Evolutionary conservation across 2,113 vertebrate genomes (phyloP).

Genomic region (Pantherophis guttatus): DNA sequence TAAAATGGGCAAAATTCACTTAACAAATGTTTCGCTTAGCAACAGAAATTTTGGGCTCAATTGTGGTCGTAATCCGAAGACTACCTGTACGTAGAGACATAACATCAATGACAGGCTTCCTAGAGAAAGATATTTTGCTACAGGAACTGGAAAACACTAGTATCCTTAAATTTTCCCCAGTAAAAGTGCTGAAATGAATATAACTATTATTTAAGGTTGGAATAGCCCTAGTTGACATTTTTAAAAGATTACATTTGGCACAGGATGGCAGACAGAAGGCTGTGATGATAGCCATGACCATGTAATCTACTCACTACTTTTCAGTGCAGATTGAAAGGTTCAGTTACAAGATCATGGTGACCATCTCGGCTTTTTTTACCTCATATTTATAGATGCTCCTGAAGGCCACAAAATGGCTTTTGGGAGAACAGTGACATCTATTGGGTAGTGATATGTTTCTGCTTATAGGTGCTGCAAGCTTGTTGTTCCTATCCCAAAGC

Average conservation of each 20-base stretch:
- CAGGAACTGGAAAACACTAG: neutral
- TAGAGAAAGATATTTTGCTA: neutral
- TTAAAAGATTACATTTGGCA: neutral
- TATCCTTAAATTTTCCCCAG: neutral
- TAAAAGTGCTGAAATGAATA: neutral
- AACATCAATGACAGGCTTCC: neutral
- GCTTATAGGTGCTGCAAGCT: constrained; percentile 82
- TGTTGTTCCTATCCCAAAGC: constrained; percentile 81
- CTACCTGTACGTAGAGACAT: neutral
- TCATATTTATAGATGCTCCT: neutral
- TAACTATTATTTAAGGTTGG: neutral
- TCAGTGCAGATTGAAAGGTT: neutral
- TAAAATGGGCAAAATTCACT: neutral
- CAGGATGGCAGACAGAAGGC: neutral
- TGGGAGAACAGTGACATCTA: neutral
- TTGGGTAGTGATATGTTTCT: neutral
- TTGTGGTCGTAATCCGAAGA: neutral
- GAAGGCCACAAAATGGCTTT: neutral
- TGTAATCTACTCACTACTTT: neutral
- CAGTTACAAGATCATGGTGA: neutral
- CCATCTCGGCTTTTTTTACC: neutral
- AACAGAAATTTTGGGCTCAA: neutral
- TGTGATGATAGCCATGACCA: neutral
- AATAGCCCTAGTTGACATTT: neutral
- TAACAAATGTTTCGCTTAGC: neutral